A percentile compares a stretch with the other conserved stretches of the same genome.
Conservation (phyloP, 2,888 invertebrate species). For the Dermolepida albohirtum region DNA sequence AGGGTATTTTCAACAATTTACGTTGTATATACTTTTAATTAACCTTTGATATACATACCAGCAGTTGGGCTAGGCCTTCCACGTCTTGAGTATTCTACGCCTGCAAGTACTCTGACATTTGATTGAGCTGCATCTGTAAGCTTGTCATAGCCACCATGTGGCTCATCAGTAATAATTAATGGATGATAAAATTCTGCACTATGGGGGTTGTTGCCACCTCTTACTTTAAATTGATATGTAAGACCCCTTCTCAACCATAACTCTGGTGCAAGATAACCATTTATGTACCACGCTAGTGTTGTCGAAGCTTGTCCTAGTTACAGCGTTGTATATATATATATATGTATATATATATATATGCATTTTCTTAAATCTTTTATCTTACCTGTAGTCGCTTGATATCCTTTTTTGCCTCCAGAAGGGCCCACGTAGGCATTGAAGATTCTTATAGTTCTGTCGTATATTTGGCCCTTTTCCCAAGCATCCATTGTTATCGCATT, state of each 20-base stretch:
- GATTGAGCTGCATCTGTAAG: slow-evolving; percentile 77
- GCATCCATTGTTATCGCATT: slow-evolving; percentile 59
- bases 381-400: slow-evolving; percentile 76
- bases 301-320: slow-evolving; percentile 73
- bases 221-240: slow-evolving; percentile 83
- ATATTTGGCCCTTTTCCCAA: slow-evolving; percentile 76
- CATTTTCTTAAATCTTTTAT: neutral
- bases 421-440: slow-evolving; percentile 88
- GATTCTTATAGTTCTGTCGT: slow-evolving; percentile 77
- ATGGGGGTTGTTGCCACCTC: slow-evolving; percentile 91
- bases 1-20: too few species aligned
- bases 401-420: slow-evolving; percentile 83
- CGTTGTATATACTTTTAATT: too few species aligned
- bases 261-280: slow-evolving; percentile 89
- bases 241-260: slow-evolving; percentile 87
- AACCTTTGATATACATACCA: slow-evolving; percentile 62
- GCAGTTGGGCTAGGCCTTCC: slow-evolving; percentile 84
- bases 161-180: slow-evolving; percentile 87
- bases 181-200: slow-evolving; percentile 89
- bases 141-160: slow-evolving; percentile 84
- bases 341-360: neutral
- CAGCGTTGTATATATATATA: neutral
- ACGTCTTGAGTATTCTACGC: slow-evolving; percentile 84
- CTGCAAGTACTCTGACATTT: slow-evolving; percentile 80
- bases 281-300: slow-evolving; percentile 91